Percentiles rank a stretch among this genome's conserved stretches.
phyloP scores from a whole-genome alignment of 2,113 vertebrate species.

The Pipa parva region DNA sequence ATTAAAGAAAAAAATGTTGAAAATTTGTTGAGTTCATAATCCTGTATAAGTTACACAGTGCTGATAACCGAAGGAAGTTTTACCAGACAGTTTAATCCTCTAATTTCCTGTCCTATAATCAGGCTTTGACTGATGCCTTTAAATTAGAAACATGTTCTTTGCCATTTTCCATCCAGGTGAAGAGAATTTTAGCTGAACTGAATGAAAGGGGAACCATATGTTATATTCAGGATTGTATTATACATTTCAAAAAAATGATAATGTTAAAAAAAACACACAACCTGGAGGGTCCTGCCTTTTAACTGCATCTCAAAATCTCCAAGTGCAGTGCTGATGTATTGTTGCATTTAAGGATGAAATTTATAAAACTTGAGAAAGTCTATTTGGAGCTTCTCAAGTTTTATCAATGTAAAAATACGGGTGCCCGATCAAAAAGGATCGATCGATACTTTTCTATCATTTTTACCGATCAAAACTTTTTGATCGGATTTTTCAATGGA shows the following conservation, averaged over 20 bases:
- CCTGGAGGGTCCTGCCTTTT: too few species aligned
- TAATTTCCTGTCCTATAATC: slow-evolving; percentile 99
- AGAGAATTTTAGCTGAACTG: slow-evolving; percentile 59
- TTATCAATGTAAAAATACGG: too few species aligned
- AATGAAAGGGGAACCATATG: slow-evolving; percentile 53
- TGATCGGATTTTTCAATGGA: too few species aligned
- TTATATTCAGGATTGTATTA: slow-evolving; percentile 47
- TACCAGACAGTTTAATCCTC: slow-evolving; percentile 98
- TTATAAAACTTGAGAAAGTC: too few species aligned
- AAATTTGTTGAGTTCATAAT: slow-evolving; percentile 63
- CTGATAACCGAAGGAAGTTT: slow-evolving; percentile 90
- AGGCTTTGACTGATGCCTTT: slow-evolving; percentile 80
- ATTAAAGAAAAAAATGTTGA: slow-evolving; percentile 53
- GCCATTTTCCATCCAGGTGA: slow-evolving; percentile 73
- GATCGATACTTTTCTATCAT: too few species aligned
- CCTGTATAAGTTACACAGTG: slow-evolving; percentile 65
- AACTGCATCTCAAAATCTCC: too few species aligned
- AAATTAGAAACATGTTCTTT: slow-evolving; percentile 94
- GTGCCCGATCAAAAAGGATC: too few species aligned
- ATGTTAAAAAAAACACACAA: too few species aligned
- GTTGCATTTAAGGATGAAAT: too few species aligned
- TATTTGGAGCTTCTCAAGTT: too few species aligned
- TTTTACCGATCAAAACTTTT: too few species aligned
- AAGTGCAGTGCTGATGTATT: too few species aligned
- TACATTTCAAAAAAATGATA: background rate